These are phyloP conservation scores for Thrips palmi DNA, from an alignment of 1,140 invertebrate genomes.

Conservation along the genomic window DNA sequence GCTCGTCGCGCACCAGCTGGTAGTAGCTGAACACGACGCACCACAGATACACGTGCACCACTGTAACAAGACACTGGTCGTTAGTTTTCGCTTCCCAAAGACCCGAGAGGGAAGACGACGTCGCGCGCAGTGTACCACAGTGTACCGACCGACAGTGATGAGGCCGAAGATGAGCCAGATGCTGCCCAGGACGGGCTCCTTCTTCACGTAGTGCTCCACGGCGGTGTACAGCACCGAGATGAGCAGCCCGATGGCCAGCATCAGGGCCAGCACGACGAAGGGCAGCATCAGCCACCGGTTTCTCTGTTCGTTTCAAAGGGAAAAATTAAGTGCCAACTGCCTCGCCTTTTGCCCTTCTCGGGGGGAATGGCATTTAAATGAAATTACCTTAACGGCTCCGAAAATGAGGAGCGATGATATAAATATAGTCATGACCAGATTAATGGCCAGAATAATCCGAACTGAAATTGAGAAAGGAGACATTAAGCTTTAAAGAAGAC, in stretches of 20 bases:
- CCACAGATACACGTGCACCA: conserved; percentile 52
- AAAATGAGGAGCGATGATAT: conserved; percentile 53
- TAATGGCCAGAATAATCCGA: conserved; percentile 57
- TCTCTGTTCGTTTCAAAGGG: conserved; percentile 36
- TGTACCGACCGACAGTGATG: conserved; percentile 38
- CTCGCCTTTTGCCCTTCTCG: no score
- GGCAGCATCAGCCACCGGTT: conserved; percentile 64
- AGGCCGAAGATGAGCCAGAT: conserved; percentile 41
- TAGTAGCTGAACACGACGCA: conserved; percentile 62
- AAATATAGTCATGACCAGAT: conserved; percentile 61
- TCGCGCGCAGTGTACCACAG: no score
- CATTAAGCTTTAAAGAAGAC: background rate
- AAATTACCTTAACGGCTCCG: conserved; percentile 48
- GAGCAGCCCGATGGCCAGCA: conserved; percentile 49
- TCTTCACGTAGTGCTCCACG: conserved; percentile 45
- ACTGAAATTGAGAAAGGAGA: conserved; percentile 24
- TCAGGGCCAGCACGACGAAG: conserved; percentile 58
- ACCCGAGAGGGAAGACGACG: background rate
- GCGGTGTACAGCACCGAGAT: conserved; percentile 57
- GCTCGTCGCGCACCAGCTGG: conserved; percentile 42
- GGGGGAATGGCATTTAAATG: no score
- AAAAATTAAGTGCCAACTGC: no score
- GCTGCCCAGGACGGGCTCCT: conserved; percentile 29
- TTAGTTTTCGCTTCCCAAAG: background rate
- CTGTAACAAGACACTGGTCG: conserved; percentile 27